These are phyloP conservation scores for Papilio dardanus DNA, from an alignment of 1,140 invertebrate genomes.

Conservation along the genomic window DNA sequence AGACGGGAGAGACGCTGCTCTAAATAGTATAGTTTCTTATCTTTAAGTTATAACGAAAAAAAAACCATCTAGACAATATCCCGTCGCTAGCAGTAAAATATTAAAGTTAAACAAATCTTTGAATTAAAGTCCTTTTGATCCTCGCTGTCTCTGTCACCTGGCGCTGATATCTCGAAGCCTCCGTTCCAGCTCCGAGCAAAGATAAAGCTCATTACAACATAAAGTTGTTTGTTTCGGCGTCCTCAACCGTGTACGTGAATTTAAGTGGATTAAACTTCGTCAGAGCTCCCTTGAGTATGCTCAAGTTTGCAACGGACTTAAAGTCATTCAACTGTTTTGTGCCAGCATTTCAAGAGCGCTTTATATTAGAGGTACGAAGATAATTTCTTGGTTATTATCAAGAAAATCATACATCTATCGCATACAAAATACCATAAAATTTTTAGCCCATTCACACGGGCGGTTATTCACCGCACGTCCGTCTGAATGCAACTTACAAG, in stretches of 20 bases:
- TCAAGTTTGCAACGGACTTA: conserved; percentile 36
- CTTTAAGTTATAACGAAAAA: not conserved
- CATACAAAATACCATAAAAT: too few species aligned
- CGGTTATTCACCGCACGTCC: too few species aligned
- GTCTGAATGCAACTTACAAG: too few species aligned
- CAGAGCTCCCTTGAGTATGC: conserved; percentile 46
- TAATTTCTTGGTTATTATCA: not conserved
- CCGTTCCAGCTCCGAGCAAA: conserved; percentile 43
- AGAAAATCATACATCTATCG: not conserved
- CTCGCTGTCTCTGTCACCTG: conserved; percentile 30
- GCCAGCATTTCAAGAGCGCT: not conserved
- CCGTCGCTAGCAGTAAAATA: conserved; percentile 35
- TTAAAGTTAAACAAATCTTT: conserved; percentile 31
- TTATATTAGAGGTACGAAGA: not conserved
- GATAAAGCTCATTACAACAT: conserved; percentile 68
- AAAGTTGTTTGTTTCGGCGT: conserved; percentile 56
- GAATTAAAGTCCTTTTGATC: conserved; percentile 31
- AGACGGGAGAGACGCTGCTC: too few species aligned
- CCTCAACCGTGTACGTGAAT: conserved; percentile 55
- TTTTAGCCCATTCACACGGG: too few species aligned
- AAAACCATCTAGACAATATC: not conserved
- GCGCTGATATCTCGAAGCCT: conserved; percentile 44
- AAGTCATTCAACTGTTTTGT: conserved; percentile 31
- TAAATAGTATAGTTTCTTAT: not conserved
- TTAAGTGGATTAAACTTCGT: conserved; percentile 65